Conservation (phyloP, 1,140 invertebrate genomes). For the Anastatus disparis region DNA sequence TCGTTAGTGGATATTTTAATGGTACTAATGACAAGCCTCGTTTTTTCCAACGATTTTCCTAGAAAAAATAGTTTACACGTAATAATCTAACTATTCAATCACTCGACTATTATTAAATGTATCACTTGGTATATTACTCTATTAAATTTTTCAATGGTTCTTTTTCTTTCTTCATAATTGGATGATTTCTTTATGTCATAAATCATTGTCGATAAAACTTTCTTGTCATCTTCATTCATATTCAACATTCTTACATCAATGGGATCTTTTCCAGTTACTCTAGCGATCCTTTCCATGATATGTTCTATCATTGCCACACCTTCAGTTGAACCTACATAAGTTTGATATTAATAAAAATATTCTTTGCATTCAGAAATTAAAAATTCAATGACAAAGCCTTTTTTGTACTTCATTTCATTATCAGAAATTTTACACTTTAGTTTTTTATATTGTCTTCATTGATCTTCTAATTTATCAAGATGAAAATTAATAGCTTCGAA, state of each 20-base stretch:
- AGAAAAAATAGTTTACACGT: no score
- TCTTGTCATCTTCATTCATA: conserved; percentile 62
- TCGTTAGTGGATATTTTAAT: conserved; percentile 75
- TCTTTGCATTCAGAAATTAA: no score
- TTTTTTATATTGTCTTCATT: no score
- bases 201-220: conserved; percentile 64
- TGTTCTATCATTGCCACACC: conserved; percentile 74
- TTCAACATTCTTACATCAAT: conserved; percentile 75
- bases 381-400: no score
- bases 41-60: conserved; percentile 82
- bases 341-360: no score
- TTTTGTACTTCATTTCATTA: no score
- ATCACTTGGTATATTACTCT: conserved; percentile 62
- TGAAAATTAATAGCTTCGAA: no score
- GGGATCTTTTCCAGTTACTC: conserved; percentile 74
- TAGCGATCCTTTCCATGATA: conserved; percentile 86
- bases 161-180: conserved; percentile 71
- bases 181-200: conserved; percentile 71
- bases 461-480: no score
- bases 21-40: conserved; percentile 75
- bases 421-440: no score
- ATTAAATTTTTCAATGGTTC: conserved; percentile 73
- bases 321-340: conserved; percentile 26
- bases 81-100: no score
- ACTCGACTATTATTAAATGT: no score